Conservation (phyloP, 1,140 invertebrate genomes). For the Leptonema lineaticorne region DNA sequence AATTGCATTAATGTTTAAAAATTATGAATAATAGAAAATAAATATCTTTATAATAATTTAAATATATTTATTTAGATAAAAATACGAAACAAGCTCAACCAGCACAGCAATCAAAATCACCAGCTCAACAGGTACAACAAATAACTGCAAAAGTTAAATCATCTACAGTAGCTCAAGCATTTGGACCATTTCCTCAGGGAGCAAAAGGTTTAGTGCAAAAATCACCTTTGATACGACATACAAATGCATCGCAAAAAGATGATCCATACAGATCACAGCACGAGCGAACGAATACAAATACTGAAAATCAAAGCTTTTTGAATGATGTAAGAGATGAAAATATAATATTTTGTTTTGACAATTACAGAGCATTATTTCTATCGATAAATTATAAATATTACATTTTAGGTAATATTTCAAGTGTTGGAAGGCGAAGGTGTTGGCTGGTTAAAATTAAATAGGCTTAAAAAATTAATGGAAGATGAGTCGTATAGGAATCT, state of each 20-base stretch:
- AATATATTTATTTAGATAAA: conserved; percentile 31
- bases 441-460: conserved; percentile 93
- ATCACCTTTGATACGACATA: conserved; percentile 87
- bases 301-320: conserved; percentile 85
- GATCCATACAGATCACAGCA: conserved; percentile 65
- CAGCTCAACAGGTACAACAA: conserved; percentile 42
- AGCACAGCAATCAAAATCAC: conserved; percentile 42
- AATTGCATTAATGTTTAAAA: conserved; percentile 14
- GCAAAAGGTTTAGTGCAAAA: conserved; percentile 85
- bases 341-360: conserved; percentile 10
- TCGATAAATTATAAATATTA: conserved; percentile 7
- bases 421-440: conserved; percentile 95
- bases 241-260: conserved; percentile 64
- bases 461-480: conserved; percentile 96
- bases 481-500: conserved; percentile 98
- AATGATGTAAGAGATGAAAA: conserved; percentile 67
- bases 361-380: conserved; percentile 17
- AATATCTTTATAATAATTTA: neutral
- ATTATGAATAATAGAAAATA: neutral
- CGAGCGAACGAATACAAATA: conserved; percentile 71
- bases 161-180: conserved; percentile 57
- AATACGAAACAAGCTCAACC: conserved; percentile 38
- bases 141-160: conserved; percentile 59
- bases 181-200: conserved; percentile 76
- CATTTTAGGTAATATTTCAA: conserved; percentile 77